Conservation (phyloP, 2,113 vertebrate genomes). For the Cyanoderma ruficeps region DNA sequence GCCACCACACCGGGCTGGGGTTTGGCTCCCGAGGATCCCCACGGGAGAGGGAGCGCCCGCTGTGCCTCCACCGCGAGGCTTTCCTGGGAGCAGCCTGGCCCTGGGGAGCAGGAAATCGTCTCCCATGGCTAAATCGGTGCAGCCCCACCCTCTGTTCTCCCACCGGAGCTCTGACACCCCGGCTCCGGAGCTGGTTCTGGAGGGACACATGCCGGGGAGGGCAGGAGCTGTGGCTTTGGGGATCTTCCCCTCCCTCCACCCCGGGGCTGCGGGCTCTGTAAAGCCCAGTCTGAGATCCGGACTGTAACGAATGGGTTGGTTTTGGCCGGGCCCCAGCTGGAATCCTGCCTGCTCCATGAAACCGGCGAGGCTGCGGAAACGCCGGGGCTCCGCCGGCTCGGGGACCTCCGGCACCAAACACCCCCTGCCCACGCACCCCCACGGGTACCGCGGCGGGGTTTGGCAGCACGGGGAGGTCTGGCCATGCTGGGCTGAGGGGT, state of each 20-base stretch:
- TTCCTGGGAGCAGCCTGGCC: background rate
- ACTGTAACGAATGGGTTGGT: slow-evolving; percentile 51
- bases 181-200: accelerated
- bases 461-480: background rate
- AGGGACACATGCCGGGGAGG: background rate
- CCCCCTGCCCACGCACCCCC: background rate
- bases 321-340: slow-evolving; percentile 51
- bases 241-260: background rate
- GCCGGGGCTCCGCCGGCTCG: background rate
- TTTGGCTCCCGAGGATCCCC: background rate
- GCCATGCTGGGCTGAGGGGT: accelerated
- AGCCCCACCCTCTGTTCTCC: background rate
- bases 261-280: background rate
- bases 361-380: background rate
- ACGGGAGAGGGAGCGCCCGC: accelerated
- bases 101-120: background rate
- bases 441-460: accelerated
- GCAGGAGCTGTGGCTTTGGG: background rate
- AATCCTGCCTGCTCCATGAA: background rate
- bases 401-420: background rate
- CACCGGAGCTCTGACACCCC: background rate
- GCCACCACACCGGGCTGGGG: accelerated
- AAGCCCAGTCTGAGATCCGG: slow-evolving; percentile 10
- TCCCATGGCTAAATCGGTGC: background rate
- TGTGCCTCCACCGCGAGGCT: background rate